Evolutionary conservation across 2,113 vertebrate species (phyloP).

Genomic region (Catharus minimus): DNA sequence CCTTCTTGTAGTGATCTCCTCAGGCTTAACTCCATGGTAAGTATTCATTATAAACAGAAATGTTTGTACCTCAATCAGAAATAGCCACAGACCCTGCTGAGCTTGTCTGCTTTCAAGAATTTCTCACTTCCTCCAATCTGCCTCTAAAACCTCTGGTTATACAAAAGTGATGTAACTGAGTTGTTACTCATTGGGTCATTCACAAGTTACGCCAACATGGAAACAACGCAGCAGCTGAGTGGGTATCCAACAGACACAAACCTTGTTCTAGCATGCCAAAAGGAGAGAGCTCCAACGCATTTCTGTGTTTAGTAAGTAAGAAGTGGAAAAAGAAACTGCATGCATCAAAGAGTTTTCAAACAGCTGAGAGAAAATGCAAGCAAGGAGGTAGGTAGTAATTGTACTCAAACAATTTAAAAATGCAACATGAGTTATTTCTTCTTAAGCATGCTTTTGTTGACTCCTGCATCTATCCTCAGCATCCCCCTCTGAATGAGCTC

Average conservation of each 20-base stretch:
- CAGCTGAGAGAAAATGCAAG: not conserved
- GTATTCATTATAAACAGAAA: not conserved
- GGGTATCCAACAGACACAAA: not conserved
- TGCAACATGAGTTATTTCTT: not conserved
- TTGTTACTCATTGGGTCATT: not conserved
- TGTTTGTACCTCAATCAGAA: not conserved
- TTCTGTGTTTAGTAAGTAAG: not conserved
- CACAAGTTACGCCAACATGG: not conserved
- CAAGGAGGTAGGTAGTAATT: not conserved
- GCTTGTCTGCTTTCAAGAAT: not conserved
- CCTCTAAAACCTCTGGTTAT: not conserved
- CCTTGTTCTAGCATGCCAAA: not conserved
- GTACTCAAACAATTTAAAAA: not conserved
- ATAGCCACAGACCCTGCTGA: not conserved
- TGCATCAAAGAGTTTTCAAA: not conserved
- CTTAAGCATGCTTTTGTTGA: not conserved
- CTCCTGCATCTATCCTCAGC: not conserved
- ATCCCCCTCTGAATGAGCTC: not conserved
- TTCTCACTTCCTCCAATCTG: not conserved
- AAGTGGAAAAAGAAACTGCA: not conserved
- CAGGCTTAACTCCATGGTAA: not conserved
- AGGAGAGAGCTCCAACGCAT: not conserved
- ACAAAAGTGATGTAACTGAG: not conserved
- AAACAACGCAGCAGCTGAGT: not conserved
- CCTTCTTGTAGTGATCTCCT: not conserved